Evolutionary conservation across 2,113 vertebrate genomes (phyloP).

Genomic region (Phyllopteryx taeniolatus): DNA sequence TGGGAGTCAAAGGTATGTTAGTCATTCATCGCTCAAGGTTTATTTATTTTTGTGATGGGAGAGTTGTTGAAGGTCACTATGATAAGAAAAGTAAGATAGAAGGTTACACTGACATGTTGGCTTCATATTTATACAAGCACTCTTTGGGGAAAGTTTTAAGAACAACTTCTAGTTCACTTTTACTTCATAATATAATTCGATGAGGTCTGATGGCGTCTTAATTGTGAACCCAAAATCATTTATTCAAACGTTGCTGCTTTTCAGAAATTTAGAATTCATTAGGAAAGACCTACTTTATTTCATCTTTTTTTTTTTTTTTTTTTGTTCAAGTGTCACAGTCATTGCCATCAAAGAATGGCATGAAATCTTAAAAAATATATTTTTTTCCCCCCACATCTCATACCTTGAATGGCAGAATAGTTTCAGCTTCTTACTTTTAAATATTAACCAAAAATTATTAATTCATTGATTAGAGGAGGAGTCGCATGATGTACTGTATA

Average conservation of each 20-base stretch:
- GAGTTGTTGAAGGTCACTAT: not conserved
- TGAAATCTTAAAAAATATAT: constrained; percentile 1
- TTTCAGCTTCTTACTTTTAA: not conserved
- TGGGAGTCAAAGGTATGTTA: constrained; percentile 6
- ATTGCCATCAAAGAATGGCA: constrained; percentile 18
- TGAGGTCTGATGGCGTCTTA: constrained; percentile 21
- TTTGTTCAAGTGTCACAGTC: not conserved
- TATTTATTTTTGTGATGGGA: not conserved
- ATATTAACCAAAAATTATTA: too few species aligned
- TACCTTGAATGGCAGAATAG: not conserved
- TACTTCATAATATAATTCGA: constrained; percentile 15
- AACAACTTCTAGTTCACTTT: constrained; percentile 2
- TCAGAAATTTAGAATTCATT: constrained; percentile 31
- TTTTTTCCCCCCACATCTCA: not conserved
- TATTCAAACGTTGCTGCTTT: constrained; percentile 32
- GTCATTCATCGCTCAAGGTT: not conserved
- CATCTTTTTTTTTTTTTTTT: constrained; percentile 14
- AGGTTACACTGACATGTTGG: constrained; percentile 13
- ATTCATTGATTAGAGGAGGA: too few species aligned
- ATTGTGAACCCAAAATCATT: constrained; percentile 27
- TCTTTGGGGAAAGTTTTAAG: constrained; percentile 7
- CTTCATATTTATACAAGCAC: not conserved
- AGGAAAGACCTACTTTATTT: constrained; percentile 14
- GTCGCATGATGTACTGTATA: too few species aligned
- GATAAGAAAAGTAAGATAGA: constrained; percentile 10